These are phyloP conservation scores for Halisarca cf. caerulea DNA, from an alignment of 37 sponge, comb jelly and placozoan species.

Conservation along the genomic window DNA sequence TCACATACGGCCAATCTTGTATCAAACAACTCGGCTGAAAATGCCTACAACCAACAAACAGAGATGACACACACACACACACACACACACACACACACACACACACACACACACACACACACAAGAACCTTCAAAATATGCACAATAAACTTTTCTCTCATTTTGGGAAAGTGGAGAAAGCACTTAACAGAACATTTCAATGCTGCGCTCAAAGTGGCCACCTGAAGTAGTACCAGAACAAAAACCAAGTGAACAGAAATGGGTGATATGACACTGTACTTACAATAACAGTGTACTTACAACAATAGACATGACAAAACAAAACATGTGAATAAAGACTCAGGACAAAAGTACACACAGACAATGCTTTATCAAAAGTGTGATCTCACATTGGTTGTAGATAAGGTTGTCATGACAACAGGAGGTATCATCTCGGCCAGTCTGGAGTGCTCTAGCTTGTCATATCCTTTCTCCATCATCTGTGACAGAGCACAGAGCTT, in stretches of 20 bases:
- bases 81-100: too few relatives aligned
- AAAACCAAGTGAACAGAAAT: too few relatives aligned
- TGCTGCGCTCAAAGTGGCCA: conserved; percentile 62
- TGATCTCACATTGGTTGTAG: conserved; percentile 58
- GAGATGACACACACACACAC: too few relatives aligned
- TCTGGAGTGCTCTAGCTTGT: conserved; percentile 16
- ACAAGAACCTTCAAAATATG: background rate
- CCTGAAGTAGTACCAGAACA: conserved; percentile 1
- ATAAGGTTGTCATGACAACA: conserved; percentile 35
- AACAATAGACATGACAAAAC: too few relatives aligned
- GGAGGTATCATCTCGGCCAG: conserved; percentile 25
- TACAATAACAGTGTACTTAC: too few relatives aligned
- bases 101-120: background rate
- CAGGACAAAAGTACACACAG: too few relatives aligned
- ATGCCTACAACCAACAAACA: conserved; percentile 24
- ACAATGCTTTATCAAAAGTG: too few relatives aligned
- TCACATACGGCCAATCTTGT: conserved; percentile 57
- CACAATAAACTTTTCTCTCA: background rate
- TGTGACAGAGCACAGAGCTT: conserved; percentile 43
- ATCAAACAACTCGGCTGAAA: conserved; percentile 51
- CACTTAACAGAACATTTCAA: conserved; percentile 40
- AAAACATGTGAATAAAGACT: too few relatives aligned
- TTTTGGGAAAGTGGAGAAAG: background rate
- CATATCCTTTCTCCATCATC: conserved; percentile 24
- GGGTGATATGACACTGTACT: too few relatives aligned